Base-by-base conservation (phyloP, 2,113 vertebrate genomes). In the Anoplopoma fimbria region DNA sequence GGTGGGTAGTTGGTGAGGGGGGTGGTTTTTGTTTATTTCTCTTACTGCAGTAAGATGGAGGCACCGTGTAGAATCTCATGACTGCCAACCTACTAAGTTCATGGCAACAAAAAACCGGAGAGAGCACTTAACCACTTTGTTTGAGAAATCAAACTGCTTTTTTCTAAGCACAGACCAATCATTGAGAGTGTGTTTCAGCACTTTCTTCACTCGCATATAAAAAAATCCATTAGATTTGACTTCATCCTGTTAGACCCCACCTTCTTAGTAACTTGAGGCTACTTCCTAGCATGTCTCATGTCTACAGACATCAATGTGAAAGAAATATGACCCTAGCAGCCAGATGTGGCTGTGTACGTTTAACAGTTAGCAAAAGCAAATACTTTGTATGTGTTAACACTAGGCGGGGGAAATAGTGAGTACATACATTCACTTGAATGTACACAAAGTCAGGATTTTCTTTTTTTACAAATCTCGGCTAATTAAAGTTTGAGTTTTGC, bases 11-110 rank as follows among this genome's bases (percentile, higher is more conserved):
- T 64, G 72, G 65, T 58, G 34, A 36, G 1, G 36, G 17, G 9
- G 61, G 74, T 69, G 84, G 63, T 49, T 82, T 74, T 60, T 79
- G 42, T 87, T 87, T 80, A 58, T 74, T 75, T 74, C 70, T 77
- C 19, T 38, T 42, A 69, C 53, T 64, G 67, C 73, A 42, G 53
- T 64, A 64, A 70, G 49, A 65, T 49, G 42, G 58, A 77, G 25
- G 31, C 4, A 21, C 58, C 58, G n/a, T 36, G 25, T 55, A 57
- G 58, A 73, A 45, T 79, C 55, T 83, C 17, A 10, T 58, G 38
- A 69, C 49, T 45, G 14, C 2, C 25, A 58, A 29, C 27, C 25
- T 27, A 34, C 6, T 33, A 15, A 49, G 36, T 79, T 42, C 0
- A 57, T 53, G 31, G 33, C 29, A 63, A 15, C 64, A 60, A 53